Evolutionary conservation across 2,797 vertebrate genomes (phyloP), one percentile per base, ranked within the genome.

Genomic region (Oophaga sylvatica): DNA sequence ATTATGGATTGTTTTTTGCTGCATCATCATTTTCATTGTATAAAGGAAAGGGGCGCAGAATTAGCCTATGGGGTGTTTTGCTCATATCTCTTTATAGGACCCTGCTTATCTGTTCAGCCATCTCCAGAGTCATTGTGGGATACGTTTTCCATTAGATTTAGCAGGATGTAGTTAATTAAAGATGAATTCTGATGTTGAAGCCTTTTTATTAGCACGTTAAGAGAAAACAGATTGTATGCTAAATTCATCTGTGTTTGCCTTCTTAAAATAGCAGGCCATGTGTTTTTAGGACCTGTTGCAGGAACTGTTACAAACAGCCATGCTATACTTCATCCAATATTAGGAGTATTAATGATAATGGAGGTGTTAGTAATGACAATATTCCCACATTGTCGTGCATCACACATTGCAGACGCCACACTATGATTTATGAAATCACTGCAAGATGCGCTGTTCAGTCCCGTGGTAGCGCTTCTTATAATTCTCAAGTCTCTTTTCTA

Each of bases 271-370:
- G 62, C 71, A 48, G 62, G 67, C 78, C 73, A 78, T 78, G 73
- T 85, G 73, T 78, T 67, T 78, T 67, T 65, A 77, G 12, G 9
- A 79, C 65, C 76, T 76, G 59, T 76, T 45, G 26, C 15, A 65
- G 57, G n/a, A 78, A 59, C 70, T 76, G 83, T 84, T 84, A 76
- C 63, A 76, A 84, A 84, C 83, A 62, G 57, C 31, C 26, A 63
- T 20, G 19, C 6, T 60, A n/a, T 75, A 26, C 70, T 41, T 56
- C 59, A n/a, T 71, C n/a, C n/a, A 22, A 45, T n/a, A 75, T 60
- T n/a, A 10, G n/a, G 35, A 62, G n/a, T 75, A 73, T 62, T 71
- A n/a, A 73, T 35, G 59, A 16, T 35, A 59, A 12, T 17, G 15
- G 57, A 80, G 57, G 56, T 60, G 70, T 75, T 15, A 26, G n/a